Conservation (phyloP, 2,113 vertebrate genomes). For the Corvus cornix region DNA sequence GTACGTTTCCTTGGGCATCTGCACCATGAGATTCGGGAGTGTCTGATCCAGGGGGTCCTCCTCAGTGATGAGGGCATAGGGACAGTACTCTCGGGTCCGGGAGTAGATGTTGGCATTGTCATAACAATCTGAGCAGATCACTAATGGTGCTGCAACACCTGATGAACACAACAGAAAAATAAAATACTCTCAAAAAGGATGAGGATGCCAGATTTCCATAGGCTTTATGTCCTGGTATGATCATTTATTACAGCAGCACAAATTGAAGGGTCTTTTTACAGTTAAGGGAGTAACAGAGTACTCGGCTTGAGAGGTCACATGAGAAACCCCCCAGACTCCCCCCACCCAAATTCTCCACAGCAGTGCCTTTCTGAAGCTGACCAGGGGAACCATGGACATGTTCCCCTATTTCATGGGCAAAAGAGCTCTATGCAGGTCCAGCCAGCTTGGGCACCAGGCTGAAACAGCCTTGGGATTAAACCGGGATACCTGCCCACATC, state of each 20-base stretch:
- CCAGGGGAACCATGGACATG: background rate
- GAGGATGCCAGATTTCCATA: background rate
- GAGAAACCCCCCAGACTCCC: background rate
- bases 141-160: conserved; percentile 76
- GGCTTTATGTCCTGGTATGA: background rate
- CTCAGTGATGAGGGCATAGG: conserved; percentile 86
- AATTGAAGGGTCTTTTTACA: background rate
- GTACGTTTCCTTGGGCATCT: conserved; percentile 71
- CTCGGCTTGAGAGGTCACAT: background rate
- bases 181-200: background rate
- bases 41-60: conserved; percentile 84
- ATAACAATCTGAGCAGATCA: conserved; percentile 96
- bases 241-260: background rate
- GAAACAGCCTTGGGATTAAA: background rate
- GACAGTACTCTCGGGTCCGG: conserved; percentile 89
- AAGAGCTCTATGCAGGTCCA: background rate
- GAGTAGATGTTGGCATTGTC: conserved; percentile 96
- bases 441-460: background rate
- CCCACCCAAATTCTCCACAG: background rate
- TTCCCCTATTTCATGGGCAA: background rate
- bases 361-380: background rate
- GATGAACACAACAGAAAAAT: background rate
- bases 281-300: background rate
- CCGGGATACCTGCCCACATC: rapidly evolving
- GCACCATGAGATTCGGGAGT: conserved; percentile 74